Conservation (phyloP, 2,797 vertebrate species). For the Catostomus latipinnis region DNA sequence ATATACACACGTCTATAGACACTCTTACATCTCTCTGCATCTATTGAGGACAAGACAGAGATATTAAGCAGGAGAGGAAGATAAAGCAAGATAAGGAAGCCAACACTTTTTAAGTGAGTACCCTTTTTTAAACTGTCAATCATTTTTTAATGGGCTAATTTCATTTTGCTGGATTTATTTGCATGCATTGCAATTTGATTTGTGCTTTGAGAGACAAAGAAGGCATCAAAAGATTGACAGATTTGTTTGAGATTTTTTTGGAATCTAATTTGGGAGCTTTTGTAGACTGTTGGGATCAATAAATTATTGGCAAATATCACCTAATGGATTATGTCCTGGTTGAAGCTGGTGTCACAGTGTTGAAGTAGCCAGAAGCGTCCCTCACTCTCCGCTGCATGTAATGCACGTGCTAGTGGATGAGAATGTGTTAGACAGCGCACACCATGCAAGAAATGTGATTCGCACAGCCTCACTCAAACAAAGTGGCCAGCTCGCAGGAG, state of each 20-base stretch:
- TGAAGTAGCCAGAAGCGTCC: slow-evolving; percentile 10
- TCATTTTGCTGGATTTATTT: slow-evolving; percentile 37
- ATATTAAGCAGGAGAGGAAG: slow-evolving; percentile 42
- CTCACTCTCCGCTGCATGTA: slow-evolving; percentile 56
- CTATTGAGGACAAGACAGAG: slow-evolving; percentile 53
- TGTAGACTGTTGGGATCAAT: slow-evolving; percentile 18
- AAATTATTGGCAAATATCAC: slow-evolving; percentile 36
- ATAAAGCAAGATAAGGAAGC: slow-evolving; percentile 48
- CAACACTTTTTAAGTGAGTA: slow-evolving; percentile 66
- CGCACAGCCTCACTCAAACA: slow-evolving; percentile 44
- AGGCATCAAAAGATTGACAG: not conserved
- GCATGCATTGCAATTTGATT: not conserved
- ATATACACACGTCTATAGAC: slow-evolving; percentile 1
- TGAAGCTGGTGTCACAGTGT: slow-evolving; percentile 56
- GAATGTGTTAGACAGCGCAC: slow-evolving; percentile 26
- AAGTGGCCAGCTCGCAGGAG: slow-evolving; percentile 47
- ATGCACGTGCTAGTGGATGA: slow-evolving; percentile 75
- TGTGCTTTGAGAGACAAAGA: not conserved
- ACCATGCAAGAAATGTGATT: slow-evolving; percentile 38
- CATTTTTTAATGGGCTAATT: slow-evolving; percentile 1
- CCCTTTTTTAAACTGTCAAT: slow-evolving; percentile 47
- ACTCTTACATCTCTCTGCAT: slow-evolving; percentile 45
- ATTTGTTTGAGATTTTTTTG: not conserved
- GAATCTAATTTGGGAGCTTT: not conserved
- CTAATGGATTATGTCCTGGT: slow-evolving; percentile 44